Conservation (phyloP, 2,888 invertebrate species). For the Rhaphigaster nebulosa region DNA sequence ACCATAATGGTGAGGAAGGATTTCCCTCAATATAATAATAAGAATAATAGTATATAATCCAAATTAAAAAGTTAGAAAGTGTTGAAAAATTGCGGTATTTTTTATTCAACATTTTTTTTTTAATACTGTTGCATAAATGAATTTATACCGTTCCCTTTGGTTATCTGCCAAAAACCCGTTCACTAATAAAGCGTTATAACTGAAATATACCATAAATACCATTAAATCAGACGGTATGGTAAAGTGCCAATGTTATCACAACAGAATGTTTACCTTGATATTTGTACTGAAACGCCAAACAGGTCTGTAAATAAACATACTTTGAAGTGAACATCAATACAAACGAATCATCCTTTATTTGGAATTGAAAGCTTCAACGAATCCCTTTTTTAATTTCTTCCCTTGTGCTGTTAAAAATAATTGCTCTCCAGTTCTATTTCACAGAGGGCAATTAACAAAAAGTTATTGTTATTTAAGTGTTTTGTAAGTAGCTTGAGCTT, state of each 20-base stretch:
- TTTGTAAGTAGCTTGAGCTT: neutral
- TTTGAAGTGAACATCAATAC: neutral
- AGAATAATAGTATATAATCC: too few species aligned
- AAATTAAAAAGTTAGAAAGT: too few species aligned
- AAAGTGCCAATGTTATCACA: neutral
- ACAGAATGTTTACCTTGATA: neutral
- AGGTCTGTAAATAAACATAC: neutral
- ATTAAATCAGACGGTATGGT: neutral
- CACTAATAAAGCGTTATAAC: too few species aligned
- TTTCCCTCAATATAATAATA: too few species aligned
- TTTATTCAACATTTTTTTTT: too few species aligned
- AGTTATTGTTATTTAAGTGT: conserved; percentile 8
- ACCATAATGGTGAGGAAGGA: too few species aligned
- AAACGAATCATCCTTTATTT: neutral
- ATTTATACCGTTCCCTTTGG: too few species aligned
- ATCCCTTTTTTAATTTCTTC: neutral
- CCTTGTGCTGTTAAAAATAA: neutral
- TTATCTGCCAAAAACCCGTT: too few species aligned
- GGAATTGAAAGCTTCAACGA: neutral
- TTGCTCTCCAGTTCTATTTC: neutral
- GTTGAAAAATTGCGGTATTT: too few species aligned
- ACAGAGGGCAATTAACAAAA: neutral
- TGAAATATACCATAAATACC: too few species aligned
- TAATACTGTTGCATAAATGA: too few species aligned
- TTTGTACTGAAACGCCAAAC: neutral